Conservation (phyloP, 1,140 invertebrate species). For the Globodera ellingtonae region DNA sequence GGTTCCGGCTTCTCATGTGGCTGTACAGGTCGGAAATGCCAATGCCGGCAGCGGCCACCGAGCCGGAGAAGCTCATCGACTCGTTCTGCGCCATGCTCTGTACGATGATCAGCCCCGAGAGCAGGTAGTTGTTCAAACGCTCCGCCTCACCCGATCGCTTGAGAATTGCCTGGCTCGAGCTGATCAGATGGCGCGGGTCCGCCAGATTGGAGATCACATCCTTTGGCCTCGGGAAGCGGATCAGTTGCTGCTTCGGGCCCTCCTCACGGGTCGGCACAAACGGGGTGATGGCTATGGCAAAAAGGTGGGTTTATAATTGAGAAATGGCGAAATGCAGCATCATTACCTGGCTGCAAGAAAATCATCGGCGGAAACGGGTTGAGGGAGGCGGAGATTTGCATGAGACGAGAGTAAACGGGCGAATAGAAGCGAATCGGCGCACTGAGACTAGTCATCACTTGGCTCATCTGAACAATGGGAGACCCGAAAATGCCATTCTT, state of each 20-base stretch:
- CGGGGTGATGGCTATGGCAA: constrained; percentile 14
- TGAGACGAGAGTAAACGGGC: constrained; percentile 98
- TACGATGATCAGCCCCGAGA: constrained; percentile 20
- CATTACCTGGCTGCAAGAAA: constrained; percentile 90
- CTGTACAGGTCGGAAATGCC: constrained; percentile 9
- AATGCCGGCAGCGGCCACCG: constrained; percentile 1
- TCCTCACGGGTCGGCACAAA: constrained; percentile 20
- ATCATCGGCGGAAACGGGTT: constrained; percentile 94
- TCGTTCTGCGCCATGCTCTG: constrained; percentile 14
- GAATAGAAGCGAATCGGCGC: constrained; percentile 90
- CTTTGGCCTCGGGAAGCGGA: constrained; percentile 6
- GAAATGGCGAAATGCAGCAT: neutral
- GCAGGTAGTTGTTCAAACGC: constrained; percentile 1
- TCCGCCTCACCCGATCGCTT: neutral
- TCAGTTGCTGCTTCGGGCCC: constrained; percentile 14
- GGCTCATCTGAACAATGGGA: constrained; percentile 69
- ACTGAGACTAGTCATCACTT: constrained; percentile 77
- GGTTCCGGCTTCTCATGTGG: constrained; percentile 12
- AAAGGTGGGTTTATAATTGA: neutral
- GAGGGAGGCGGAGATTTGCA: constrained; percentile 89
- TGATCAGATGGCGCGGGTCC: constrained; percentile 24
- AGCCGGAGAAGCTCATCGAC: constrained; percentile 3
- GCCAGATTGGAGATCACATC: constrained; percentile 13
- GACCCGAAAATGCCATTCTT: neutral
- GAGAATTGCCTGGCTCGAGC: constrained; percentile 16